Conservation (phyloP, 1,140 invertebrate species). For the Lutraria rhynchaena region DNA sequence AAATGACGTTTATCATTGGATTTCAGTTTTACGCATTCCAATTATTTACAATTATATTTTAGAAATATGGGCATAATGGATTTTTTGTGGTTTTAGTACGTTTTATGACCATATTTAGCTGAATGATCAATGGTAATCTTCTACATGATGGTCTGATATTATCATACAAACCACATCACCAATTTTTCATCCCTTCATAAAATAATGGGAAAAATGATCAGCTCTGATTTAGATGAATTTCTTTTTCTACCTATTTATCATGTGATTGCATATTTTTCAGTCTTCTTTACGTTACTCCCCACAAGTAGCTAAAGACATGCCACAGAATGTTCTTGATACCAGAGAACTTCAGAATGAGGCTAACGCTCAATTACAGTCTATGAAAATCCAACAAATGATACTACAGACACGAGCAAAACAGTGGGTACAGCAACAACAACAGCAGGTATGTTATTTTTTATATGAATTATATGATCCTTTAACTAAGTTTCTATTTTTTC, state of each 20-base stretch:
- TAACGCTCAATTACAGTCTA: slow-evolving; percentile 24
- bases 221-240: no score
- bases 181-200: no score
- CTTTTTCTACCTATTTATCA: neutral
- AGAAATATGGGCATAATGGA: no score
- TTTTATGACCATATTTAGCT: no score
- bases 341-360: slow-evolving; percentile 51
- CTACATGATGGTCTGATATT: no score
- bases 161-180: no score
- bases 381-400: slow-evolving; percentile 52
- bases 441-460: slow-evolving; percentile 18
- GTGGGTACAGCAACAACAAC: slow-evolving; percentile 56
- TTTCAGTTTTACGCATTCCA: slow-evolving; percentile 2
- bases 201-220: no score
- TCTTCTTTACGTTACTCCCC: slow-evolving; percentile 37
- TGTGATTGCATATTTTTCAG: slow-evolving; percentile 15
- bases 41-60: slow-evolving; percentile 3
- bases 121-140: no score
- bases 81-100: no score
- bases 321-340: slow-evolving; percentile 15
- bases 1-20: neutral
- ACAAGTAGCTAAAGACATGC: neutral
- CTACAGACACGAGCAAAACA: slow-evolving; percentile 56
- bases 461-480: no score
- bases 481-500: no score